A percentile compares a stretch with the other conserved stretches of the same genome.
Conservation (phyloP, 2,113 vertebrate genomes). For the Cryptotis parvus region DNA sequence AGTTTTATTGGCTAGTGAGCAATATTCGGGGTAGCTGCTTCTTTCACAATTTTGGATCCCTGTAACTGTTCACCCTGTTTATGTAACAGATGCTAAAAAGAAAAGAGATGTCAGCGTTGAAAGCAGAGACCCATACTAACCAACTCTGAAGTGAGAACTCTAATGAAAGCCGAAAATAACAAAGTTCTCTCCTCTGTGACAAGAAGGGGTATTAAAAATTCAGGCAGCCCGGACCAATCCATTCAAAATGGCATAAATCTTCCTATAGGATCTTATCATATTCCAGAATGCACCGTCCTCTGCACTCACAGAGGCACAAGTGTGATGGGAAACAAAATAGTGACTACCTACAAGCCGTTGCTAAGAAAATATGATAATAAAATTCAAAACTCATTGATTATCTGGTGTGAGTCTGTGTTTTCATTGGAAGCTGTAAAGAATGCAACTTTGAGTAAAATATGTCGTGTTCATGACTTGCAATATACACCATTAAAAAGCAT, state of each 20-base stretch:
- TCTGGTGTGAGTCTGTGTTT: background rate
- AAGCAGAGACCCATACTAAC: slow-evolving; percentile 58
- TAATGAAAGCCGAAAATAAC: slow-evolving; percentile 61
- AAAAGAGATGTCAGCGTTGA: slow-evolving; percentile 58
- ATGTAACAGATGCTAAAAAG: slow-evolving; percentile 60
- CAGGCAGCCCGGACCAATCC: slow-evolving; percentile 70
- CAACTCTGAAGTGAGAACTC: slow-evolving; percentile 63
- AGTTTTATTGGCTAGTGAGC: background rate
- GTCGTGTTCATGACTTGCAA: background rate
- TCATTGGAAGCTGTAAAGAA: background rate
- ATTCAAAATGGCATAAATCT: slow-evolving; percentile 43
- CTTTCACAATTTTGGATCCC: slow-evolving; percentile 25
- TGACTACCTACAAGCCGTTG: slow-evolving; percentile 48
- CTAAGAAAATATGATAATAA: background rate
- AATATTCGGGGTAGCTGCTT: background rate
- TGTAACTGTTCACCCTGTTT: slow-evolving; percentile 36
- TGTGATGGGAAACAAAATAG: background rate
- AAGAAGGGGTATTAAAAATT: slow-evolving; percentile 61
- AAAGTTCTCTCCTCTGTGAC: slow-evolving; percentile 44
- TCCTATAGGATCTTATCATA: slow-evolving; percentile 15
- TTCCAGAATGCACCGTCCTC: slow-evolving; percentile 25
- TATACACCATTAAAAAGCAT: background rate
- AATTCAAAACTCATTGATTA: background rate
- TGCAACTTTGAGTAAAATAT: background rate
- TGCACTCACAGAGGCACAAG: background rate